Conservation (phyloP, 2,888 invertebrate species). For the Pheosia gnoma region DNA sequence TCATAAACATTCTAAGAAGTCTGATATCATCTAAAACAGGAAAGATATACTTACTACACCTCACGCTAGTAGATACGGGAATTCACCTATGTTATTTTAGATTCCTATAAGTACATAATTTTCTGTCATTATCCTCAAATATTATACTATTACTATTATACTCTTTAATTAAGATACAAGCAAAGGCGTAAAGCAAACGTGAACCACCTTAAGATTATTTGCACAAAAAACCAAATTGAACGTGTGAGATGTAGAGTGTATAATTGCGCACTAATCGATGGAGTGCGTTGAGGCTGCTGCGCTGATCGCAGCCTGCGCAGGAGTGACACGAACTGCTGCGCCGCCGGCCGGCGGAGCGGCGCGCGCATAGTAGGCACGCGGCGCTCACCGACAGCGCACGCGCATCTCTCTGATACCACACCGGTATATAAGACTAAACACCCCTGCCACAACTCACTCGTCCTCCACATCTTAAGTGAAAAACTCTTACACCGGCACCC, state of each 20-base stretch:
- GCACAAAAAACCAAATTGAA: not conserved
- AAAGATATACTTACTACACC: too few species aligned
- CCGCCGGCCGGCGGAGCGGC: conserved; percentile 42
- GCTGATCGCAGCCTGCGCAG: conserved; percentile 57
- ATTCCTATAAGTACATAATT: too few species aligned
- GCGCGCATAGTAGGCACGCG: conserved; percentile 65
- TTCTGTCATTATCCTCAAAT: too few species aligned
- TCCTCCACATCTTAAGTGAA: conserved; percentile 26
- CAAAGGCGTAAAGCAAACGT: not conserved
- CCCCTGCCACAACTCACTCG: conserved; percentile 50
- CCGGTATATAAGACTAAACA: conserved; percentile 68
- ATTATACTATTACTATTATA: too few species aligned
- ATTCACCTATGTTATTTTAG: too few species aligned
- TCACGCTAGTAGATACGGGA: too few species aligned
- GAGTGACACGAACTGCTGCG: conserved; percentile 58
- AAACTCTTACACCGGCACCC: conserved; percentile 14
- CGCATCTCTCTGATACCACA: conserved; percentile 62
- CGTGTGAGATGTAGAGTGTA: not conserved
- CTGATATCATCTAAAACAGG: too few species aligned
- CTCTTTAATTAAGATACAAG: not conserved
- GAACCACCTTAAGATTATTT: not conserved
- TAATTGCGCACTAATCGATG: conserved; percentile 35
- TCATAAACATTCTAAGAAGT: too few species aligned
- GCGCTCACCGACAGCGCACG: conserved; percentile 71
- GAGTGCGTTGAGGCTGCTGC: conserved; percentile 54